phyloP scores from a whole-genome alignment of 2,113 vertebrate genomes.

The Actenoides hombroni region DNA sequence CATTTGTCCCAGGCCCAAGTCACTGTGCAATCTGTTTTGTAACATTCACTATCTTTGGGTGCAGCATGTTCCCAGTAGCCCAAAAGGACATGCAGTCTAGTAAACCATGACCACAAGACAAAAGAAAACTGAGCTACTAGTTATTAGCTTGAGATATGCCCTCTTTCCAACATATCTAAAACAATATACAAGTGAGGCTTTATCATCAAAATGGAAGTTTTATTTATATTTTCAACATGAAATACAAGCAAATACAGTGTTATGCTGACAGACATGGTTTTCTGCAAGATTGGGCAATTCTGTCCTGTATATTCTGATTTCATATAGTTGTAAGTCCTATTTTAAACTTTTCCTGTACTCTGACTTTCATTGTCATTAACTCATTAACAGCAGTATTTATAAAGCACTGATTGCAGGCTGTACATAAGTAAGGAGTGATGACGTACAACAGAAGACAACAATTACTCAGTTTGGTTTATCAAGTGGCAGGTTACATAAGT shows the following conservation, averaged over 20 bases:
- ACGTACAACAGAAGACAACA: background rate
- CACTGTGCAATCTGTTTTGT: background rate
- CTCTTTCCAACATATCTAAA: background rate
- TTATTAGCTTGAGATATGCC: background rate
- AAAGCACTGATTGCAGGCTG: background rate
- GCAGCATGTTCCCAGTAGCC: background rate
- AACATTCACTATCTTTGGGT: background rate
- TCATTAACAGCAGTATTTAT: conserved; percentile 25
- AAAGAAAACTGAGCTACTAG: background rate
- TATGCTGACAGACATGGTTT: conserved; percentile 25
- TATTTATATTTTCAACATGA: conserved; percentile 56
- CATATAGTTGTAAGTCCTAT: background rate
- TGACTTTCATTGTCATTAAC: background rate
- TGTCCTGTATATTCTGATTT: background rate
- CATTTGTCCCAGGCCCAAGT: background rate
- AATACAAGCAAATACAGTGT: conserved; percentile 23
- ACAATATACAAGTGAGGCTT: conserved; percentile 1
- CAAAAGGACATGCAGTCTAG: background rate
- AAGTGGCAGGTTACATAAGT: background rate
- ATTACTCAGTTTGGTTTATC: background rate
- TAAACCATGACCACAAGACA: background rate
- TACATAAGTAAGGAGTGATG: background rate
- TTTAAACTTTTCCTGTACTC: background rate
- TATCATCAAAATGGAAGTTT: conserved; percentile 42
- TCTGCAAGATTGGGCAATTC: background rate